Evolutionary conservation across 2,888 invertebrate genomes (phyloP).

Genomic region (Drosophila setosimentum): DNA sequence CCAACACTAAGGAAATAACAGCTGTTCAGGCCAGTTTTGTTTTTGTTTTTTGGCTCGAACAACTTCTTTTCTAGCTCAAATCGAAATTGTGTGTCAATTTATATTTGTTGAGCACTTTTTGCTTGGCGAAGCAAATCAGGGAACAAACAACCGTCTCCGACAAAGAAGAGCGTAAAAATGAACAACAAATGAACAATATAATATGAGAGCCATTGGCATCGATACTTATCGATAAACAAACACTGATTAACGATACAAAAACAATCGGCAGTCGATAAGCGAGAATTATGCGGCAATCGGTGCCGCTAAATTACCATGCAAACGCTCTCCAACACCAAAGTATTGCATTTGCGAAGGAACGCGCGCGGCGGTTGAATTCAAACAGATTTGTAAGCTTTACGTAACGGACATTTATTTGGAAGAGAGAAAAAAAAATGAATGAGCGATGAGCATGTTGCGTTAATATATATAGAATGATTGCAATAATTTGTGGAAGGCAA

Average conservation of each 20-base stretch:
- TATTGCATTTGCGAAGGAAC: constrained; percentile 14
- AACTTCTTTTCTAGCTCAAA: constrained; percentile 48
- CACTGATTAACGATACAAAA: not conserved
- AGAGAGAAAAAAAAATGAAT: constrained; percentile 24
- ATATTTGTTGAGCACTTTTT: constrained; percentile 45
- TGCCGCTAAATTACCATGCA: not conserved
- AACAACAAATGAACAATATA: constrained; percentile 44
- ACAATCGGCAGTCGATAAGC: constrained; percentile 1
- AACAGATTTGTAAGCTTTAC: constrained; percentile 24
- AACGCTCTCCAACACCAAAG: constrained; percentile 21
- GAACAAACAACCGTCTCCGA: constrained; percentile 58
- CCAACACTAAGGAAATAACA: constrained; percentile 62
- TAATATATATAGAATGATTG: constrained; percentile 35
- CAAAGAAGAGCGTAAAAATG: constrained; percentile 64
- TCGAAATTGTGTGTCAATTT: constrained; percentile 50
- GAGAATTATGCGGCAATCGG: constrained; percentile 4
- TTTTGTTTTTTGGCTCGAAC: constrained; percentile 24
- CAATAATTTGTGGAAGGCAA: constrained; percentile 8
- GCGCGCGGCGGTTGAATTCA: constrained; percentile 14
- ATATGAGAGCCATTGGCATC: constrained; percentile 28
- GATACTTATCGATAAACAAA: constrained; percentile 24
- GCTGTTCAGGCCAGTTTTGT: constrained; percentile 54
- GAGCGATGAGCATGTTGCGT: constrained; percentile 32
- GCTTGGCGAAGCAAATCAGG: constrained; percentile 45
- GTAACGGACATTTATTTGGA: constrained; percentile 50